A percentile compares a stretch with the other conserved stretches of the same genome.
phyloP scores from a whole-genome alignment of 2,113 vertebrate genomes.

The Nothoprocta perdicaria region DNA sequence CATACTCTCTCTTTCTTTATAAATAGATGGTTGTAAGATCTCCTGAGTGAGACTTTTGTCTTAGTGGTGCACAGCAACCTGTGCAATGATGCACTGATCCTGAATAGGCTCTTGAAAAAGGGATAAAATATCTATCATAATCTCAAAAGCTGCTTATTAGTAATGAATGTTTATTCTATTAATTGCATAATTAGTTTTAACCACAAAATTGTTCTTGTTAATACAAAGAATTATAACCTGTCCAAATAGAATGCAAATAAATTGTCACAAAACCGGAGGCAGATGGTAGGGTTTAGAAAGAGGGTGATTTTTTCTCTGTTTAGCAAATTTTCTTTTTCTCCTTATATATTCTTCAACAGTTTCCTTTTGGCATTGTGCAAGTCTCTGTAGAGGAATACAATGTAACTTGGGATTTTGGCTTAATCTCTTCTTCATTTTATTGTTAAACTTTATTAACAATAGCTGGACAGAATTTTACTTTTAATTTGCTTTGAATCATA shows the following conservation, averaged over 20 bases:
- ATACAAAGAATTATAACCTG: not conserved
- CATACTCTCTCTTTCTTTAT: not conserved
- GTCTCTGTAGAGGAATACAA: not conserved
- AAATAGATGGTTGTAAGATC: not conserved
- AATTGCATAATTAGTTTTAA: not conserved
- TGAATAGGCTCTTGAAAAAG: not conserved
- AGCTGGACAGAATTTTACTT: not conserved
- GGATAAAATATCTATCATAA: not conserved
- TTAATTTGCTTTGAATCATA: constrained; percentile 15
- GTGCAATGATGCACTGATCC: not conserved
- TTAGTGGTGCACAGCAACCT: not conserved
- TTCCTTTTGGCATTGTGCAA: not conserved
- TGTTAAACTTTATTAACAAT: not conserved
- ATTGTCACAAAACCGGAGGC: not conserved
- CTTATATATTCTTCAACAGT: not conserved
- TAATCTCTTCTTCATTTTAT: not conserved
- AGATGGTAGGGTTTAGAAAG: not conserved
- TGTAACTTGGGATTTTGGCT: not conserved
- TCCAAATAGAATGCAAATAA: not conserved
- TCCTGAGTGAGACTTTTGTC: not conserved
- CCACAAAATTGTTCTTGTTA: not conserved
- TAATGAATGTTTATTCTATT: not conserved
- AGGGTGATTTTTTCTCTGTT: not conserved
- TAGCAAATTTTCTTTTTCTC: not conserved
- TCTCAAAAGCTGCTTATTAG: not conserved